These are phyloP conservation scores for Trachelus tabidus DNA, from an alignment of 2,888 invertebrate genomes.

Conservation along the genomic window DNA sequence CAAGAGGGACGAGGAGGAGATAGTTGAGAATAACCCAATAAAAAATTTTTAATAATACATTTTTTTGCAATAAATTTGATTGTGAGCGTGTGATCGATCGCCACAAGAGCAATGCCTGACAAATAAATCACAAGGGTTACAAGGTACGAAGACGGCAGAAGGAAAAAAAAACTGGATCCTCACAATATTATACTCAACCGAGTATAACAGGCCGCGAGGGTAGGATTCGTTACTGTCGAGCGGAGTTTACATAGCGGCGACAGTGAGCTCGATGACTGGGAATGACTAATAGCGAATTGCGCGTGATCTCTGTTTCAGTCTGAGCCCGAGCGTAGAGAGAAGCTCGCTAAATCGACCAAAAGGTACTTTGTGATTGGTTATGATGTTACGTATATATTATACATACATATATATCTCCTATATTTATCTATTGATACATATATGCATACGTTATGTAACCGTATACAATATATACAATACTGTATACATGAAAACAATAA, in stretches of 20 bases:
- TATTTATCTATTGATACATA: conserved; percentile 35
- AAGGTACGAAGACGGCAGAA: neutral
- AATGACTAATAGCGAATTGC: conserved; percentile 57
- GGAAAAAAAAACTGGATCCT: neutral
- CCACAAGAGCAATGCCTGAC: too few species aligned
- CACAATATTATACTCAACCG: too few species aligned
- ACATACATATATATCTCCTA: conserved; percentile 35
- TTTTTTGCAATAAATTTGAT: too few species aligned
- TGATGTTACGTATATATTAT: conserved; percentile 48
- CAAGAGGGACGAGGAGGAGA: too few species aligned
- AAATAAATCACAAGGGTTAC: too few species aligned
- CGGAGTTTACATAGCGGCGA: neutral
- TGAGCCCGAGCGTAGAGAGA: conserved; percentile 66
- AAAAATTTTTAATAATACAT: too few species aligned
- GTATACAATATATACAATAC: conserved; percentile 30
- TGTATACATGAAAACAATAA: conserved; percentile 29
- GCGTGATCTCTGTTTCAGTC: conserved; percentile 66
- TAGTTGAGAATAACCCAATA: too few species aligned
- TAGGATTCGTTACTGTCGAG: too few species aligned
- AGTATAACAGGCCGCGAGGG: too few species aligned
- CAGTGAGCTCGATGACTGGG: conserved; percentile 1
- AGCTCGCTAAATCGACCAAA: conserved; percentile 65
- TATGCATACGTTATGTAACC: neutral
- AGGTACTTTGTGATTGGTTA: conserved; percentile 66
- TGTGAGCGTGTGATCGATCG: too few species aligned